Base-by-base conservation (phyloP, 1,140 invertebrate species). In the Pomacea maculata region DNA sequence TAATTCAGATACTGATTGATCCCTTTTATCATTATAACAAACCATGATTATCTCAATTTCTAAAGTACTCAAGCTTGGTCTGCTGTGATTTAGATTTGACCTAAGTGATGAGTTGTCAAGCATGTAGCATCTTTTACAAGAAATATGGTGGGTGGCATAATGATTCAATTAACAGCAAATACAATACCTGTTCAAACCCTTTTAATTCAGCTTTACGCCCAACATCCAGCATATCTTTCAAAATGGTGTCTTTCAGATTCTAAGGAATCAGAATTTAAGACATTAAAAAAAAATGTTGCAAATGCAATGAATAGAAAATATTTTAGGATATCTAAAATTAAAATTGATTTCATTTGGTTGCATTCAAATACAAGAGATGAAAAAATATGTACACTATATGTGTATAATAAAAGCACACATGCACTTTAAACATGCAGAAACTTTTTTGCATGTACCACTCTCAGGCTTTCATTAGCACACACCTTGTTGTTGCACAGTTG, bases 101-200 rank as follows among this genome's bases (percentile, higher is more conserved):
- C 34, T 45, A 45, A 45, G 34, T 45, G 34, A 6, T 45, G 6
- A 45, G 34, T 45, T 45, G 34, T 45, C 34, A 45, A 45, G 34
- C 6, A 45, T 45, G 34, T 45, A 45, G 2, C 6, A 45, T 45
- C 34, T 45, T 45, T 45, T 45, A 45, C 34, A 45, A 45, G 34
- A 45, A 45, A 45, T 4, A 6, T 45, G 6, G 34, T 45, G 34
- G 34, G 34, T 45, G 34, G 34, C 34, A 34, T 70, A 21, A n/a
- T 34, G 6, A 34, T 21, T 70, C 4, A 25, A 21, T 12, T 2
- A 25, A 45, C 21, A 29, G 55, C 54, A 63, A n/a, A 63, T n/a
- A 25, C 21, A 45, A 54, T 91, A 98, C 97, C 94, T 98, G 97
- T 93, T 99, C 97, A 91, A 99, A 99, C 29, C 96, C 97, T 93